Conservation (phyloP, 1,140 invertebrate species). For the Lepidurus couesii region DNA sequence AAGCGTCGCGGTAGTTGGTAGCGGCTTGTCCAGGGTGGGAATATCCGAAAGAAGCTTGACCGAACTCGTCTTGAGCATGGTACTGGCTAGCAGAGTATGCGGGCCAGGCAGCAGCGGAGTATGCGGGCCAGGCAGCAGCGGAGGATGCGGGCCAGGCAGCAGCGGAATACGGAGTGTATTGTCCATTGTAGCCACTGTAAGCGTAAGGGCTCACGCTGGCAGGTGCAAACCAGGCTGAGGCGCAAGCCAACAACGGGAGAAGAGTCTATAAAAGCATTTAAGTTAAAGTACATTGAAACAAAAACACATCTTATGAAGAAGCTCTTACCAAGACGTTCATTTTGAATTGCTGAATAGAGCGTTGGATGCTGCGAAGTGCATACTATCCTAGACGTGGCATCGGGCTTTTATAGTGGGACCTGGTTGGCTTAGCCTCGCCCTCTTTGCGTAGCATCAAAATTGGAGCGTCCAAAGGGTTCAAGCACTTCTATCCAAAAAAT, state of each 20-base stretch:
- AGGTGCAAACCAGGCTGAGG: not conserved
- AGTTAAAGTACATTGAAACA: not conserved
- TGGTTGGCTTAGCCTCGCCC: not conserved
- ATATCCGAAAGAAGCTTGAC: constrained; percentile 38
- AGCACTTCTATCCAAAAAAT: not conserved
- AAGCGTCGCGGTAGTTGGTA: constrained; percentile 38
- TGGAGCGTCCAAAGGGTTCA: not conserved
- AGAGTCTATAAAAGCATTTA: not conserved
- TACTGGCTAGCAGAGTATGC: constrained; percentile 36
- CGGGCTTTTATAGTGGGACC: not conserved
- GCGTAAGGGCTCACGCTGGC: not conserved
- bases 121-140: not conserved
- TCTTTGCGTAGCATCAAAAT: not conserved
- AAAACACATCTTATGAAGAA: not conserved
- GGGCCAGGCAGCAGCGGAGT: constrained; percentile 22
- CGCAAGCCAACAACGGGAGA: constrained; percentile 27
- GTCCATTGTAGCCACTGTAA: constrained; percentile 3
- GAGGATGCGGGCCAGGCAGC: constrained; percentile 16
- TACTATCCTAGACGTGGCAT: not conserved
- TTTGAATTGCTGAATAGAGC: constrained; percentile 10
- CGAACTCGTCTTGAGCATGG: constrained; percentile 40
- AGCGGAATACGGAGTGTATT: not conserved
- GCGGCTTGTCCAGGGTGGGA: constrained; percentile 39
- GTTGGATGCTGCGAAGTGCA: not conserved
- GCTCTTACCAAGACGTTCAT: constrained; percentile 32